Evolutionary conservation across 2,113 vertebrate genomes (phyloP).

Genomic region (Pseudorhombus dupliciocellatus): DNA sequence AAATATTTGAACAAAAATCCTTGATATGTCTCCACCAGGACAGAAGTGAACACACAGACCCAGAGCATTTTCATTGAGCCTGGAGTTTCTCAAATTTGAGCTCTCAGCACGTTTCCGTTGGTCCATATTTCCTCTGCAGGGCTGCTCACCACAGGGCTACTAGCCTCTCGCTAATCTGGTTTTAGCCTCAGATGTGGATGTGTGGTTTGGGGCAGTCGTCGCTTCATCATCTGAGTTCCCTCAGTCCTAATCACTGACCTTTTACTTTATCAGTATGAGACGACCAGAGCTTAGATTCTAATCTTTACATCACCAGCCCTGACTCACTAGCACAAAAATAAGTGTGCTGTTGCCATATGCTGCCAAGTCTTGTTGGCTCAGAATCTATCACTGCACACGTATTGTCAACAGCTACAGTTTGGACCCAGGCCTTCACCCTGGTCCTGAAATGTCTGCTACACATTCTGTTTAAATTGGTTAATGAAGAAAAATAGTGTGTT

Average conservation of each 20-base stretch:
- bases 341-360: slow-evolving; percentile 2
- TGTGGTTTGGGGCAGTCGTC: slow-evolving; percentile 24
- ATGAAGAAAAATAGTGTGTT: too few relatives aligned
- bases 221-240: slow-evolving; percentile 28
- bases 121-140: slow-evolving; percentile 3
- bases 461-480: too few relatives aligned
- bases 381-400: neutral
- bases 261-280: slow-evolving; percentile 24
- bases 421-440: neutral
- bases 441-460: neutral
- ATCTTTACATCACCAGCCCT: slow-evolving; percentile 19
- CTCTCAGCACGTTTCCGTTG: slow-evolving; percentile 6
- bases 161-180: slow-evolving; percentile 53
- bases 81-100: neutral
- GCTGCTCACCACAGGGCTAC: slow-evolving; percentile 27
- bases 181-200: slow-evolving; percentile 52
- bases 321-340: slow-evolving; percentile 7
- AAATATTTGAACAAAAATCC: slow-evolving; percentile 12
- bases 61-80: neutral
- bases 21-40: neutral
- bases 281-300: slow-evolving; percentile 25
- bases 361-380: neutral
- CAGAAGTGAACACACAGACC: slow-evolving; percentile 5
- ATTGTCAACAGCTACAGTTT: too few relatives aligned
- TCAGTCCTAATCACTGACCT: slow-evolving; percentile 26